Evolutionary conservation across 1,140 invertebrate genomes (phyloP), one percentile per base, ranked within the genome.

Genomic region (Venustaconcha ellipsiformis): DNA sequence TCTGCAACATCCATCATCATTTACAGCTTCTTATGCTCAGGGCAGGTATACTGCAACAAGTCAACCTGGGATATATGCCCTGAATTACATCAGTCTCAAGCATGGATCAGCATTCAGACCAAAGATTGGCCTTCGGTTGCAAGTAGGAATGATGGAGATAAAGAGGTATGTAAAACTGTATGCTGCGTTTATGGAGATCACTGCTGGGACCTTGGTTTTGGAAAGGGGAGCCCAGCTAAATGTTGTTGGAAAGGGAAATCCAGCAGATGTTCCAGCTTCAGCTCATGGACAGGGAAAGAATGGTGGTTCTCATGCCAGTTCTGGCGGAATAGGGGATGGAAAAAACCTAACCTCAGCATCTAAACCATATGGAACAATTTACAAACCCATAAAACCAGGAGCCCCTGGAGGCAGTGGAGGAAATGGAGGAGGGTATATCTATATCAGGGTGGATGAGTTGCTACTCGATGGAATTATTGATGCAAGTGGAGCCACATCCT

Each of bases 281-380:
- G 78, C 74, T 20, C 79, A 80, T 69, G 83, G 79, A n/a, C 67
- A 37, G 1, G 57, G 37, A 20, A 78, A 64, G 57, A 79, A 79
- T 65, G 83, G 85, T n/a, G 85, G 83, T 18, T 78, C 83, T 4
- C 82, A 84, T 74, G 82, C 82, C n/a, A 83, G 81, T 62, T 72
- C 79, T 67, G 85, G 83, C 4, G 83, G 83, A 18, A 81, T 86
- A 13, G 80, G 78, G 23, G 58, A 72, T 26, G 71, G 69, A 14
- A 64, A 69, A n/a, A 80, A 60, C 14, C 20, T 79, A 0, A 48
- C 30, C n/a, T 26, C 68, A 58, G 79, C 82, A 18, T 79, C 83
- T 20, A 48, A 64, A 37, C 78, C 83, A 11, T 86, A 81, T 81
- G 84, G 83, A 37, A 80, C 83, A 11, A 78, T 85, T 17, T 86